Evolutionary conservation across 92 coral and sea anemone species (phyloP).

Genomic region (Anthopleura xanthogrammica): DNA sequence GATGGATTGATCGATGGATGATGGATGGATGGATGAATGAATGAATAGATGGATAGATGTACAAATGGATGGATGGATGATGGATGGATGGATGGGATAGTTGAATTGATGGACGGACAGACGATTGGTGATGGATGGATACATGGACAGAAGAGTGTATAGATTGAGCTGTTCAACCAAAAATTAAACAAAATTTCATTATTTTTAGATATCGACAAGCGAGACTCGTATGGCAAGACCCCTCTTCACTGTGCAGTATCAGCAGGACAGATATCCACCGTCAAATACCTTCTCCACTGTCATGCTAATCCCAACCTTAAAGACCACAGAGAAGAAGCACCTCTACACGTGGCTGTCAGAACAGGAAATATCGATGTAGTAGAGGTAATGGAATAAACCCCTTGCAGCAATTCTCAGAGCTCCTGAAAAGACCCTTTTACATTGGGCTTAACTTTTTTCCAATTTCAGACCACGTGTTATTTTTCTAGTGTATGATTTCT

Average conservation of each 20-base stretch:
- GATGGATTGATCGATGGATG: background rate
- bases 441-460: too few species aligned
- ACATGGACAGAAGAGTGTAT: too few species aligned
- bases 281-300: constrained; percentile 79
- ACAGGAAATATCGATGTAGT: constrained; percentile 83
- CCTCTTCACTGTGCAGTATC: constrained; percentile 93
- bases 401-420: too few species aligned
- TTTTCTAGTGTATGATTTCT: too few species aligned
- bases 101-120: background rate
- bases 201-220: constrained; percentile 80
- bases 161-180: too few species aligned
- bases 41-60: too few species aligned
- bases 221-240: constrained; percentile 92
- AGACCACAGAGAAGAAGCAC: constrained; percentile 87
- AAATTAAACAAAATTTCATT: background rate
- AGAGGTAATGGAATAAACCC: constrained; percentile 48
- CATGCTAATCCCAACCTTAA: constrained; percentile 87
- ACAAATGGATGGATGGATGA: too few species aligned
- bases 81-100: background rate
- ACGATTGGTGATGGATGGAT: too few species aligned
- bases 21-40: background rate
- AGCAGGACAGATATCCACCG: constrained; percentile 80
- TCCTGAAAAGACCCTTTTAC: too few species aligned
- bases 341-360: constrained; percentile 82
- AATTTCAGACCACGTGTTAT: too few species aligned